Conservation (phyloP, 2,113 vertebrate genomes). For the Xyrauchen texanus region DNA sequence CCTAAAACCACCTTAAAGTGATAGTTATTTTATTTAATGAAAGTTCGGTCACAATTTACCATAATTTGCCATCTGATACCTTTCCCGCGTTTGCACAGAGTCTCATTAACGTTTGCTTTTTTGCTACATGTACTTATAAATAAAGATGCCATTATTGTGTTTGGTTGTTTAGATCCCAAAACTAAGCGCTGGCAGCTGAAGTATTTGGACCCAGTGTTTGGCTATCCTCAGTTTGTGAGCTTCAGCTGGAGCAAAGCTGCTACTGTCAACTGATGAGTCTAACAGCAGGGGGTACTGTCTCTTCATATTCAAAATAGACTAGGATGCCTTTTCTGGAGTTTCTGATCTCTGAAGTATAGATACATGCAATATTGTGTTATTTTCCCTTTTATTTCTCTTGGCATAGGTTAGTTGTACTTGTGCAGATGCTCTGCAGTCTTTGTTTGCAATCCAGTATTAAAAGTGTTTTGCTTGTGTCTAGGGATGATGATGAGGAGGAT, state of each 20-base stretch:
- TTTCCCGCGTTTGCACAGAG: too few species aligned
- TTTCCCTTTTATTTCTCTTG: too few species aligned
- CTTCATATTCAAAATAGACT: too few species aligned
- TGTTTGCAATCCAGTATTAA: not conserved
- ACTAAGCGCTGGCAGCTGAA: constrained; percentile 86
- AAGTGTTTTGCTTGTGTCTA: constrained; percentile 56
- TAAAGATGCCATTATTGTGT: not conserved
- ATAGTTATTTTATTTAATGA: too few species aligned
- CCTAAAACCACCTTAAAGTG: too few species aligned
- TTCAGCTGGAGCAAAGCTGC: constrained; percentile 90
- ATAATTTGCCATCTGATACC: too few species aligned
- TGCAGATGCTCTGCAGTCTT: not conserved
- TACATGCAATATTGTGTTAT: too few species aligned
- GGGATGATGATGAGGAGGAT: constrained; percentile 78
- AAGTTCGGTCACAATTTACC: too few species aligned
- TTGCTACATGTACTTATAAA: not conserved
- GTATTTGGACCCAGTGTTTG: constrained; percentile 85
- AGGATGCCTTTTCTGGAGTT: too few species aligned
- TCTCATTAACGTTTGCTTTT: not conserved
- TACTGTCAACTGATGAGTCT: constrained; percentile 74
- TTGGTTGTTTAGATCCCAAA: constrained; percentile 81
- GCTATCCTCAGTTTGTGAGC: constrained; percentile 88
- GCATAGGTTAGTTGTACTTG: too few species aligned
- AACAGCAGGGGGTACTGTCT: constrained; percentile 33
- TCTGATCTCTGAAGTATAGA: too few species aligned